phyloP scores from a whole-genome alignment of 2,888 invertebrate species.

The Ceriagrion tenellum region DNA sequence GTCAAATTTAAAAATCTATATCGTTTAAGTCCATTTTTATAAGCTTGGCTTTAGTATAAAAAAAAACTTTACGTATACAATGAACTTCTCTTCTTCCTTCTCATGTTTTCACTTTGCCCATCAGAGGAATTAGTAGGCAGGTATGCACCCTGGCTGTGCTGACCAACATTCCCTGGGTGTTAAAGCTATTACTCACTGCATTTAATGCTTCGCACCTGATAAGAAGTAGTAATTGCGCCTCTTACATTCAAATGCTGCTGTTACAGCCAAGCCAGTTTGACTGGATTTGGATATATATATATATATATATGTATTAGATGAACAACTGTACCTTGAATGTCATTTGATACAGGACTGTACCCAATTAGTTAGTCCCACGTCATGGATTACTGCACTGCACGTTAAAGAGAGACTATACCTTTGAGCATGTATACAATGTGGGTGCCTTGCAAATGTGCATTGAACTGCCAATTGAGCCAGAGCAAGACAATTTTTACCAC shows the following conservation, averaged over 20 bases:
- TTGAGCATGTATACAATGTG: too few relatives aligned
- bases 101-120: conserved; percentile 33
- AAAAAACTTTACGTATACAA: conserved; percentile 60
- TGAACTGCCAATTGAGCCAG: too few relatives aligned
- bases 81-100: conserved; percentile 5
- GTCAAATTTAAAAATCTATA: conserved; percentile 55
- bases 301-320: neutral
- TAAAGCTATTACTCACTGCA: conserved; percentile 61
- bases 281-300: conserved; percentile 31
- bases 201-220: conserved; percentile 54
- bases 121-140: conserved; percentile 49
- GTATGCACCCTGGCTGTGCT: neutral
- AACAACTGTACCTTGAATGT: conserved; percentile 5
- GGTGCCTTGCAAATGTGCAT: too few relatives aligned
- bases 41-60: conserved; percentile 60
- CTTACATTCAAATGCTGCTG: neutral
- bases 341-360: neutral
- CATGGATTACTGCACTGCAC: conserved; percentile 32
- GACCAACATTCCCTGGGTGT: conserved; percentile 55
- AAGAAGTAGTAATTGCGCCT: neutral
- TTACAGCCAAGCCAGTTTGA: conserved; percentile 40
- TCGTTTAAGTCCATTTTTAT: conserved; percentile 30
- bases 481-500: too few relatives aligned
- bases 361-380: conserved; percentile 29
- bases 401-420: conserved; percentile 8